phyloP scores from a whole-genome alignment of 2,888 invertebrate species.

The Tribolium freemani region DNA sequence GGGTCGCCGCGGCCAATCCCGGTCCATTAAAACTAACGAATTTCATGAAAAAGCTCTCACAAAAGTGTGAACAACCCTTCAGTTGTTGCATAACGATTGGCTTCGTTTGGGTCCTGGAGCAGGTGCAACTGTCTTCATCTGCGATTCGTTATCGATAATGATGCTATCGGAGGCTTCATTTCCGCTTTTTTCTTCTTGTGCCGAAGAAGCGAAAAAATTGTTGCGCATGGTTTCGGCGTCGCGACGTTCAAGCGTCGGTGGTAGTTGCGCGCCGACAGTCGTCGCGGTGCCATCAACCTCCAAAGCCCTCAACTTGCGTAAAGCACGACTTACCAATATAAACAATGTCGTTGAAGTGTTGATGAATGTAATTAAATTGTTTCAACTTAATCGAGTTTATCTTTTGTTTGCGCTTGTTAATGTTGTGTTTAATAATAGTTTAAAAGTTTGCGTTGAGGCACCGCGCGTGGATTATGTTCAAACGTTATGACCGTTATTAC shows the following conservation, averaged over 20 bases:
- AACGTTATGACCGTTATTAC: conserved; percentile 33
- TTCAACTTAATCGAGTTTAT: conserved; percentile 25
- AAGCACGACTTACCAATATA: conserved; percentile 9
- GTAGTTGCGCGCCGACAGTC: conserved; percentile 59
- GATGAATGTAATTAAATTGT: conserved; percentile 32
- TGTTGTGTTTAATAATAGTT: conserved; percentile 40
- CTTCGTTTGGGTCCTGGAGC: conserved; percentile 58
- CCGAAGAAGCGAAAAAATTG: background rate
- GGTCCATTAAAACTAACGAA: conserved; percentile 48
- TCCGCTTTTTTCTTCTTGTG: conserved; percentile 59
- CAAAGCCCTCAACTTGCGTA: conserved; percentile 1
- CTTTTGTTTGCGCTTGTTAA: conserved; percentile 20
- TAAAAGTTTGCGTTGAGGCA: conserved; percentile 33
- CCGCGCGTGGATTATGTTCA: conserved; percentile 36
- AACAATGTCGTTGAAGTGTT: conserved; percentile 39
- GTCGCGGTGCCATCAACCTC: conserved; percentile 53
- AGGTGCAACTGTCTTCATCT: conserved; percentile 47
- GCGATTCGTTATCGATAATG: conserved; percentile 58
- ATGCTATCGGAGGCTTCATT: conserved; percentile 65
- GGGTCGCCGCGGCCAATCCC: background rate
- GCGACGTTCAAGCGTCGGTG: conserved; percentile 43
- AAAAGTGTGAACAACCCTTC: conserved; percentile 51
- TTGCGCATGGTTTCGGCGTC: conserved; percentile 34
- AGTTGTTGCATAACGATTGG: conserved; percentile 54
- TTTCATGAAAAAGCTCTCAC: conserved; percentile 28